Evolutionary conservation across 2,888 invertebrate species (phyloP).

Genomic region (Volucella zonaria): DNA sequence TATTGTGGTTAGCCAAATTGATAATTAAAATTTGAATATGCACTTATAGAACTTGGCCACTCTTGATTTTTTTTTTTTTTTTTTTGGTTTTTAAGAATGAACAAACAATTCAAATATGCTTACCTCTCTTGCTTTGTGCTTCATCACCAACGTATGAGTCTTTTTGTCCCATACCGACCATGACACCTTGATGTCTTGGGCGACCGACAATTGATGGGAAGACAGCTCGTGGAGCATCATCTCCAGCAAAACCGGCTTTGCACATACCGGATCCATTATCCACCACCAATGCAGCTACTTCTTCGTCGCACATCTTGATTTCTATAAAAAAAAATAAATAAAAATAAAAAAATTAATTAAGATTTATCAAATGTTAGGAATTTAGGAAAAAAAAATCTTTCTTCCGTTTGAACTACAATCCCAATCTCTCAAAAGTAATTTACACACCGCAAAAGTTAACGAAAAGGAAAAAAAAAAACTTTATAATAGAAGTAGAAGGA

Average conservation of each 20-base stretch:
- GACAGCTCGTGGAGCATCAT: slow-evolving; percentile 93
- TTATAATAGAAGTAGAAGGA: not conserved
- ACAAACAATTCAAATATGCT: slow-evolving; percentile 12
- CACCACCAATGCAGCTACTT: slow-evolving; percentile 95
- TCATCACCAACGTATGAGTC: slow-evolving; percentile 94
- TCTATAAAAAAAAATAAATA: slow-evolving; percentile 76
- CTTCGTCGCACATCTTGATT: slow-evolving; percentile 95
- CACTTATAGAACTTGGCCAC: not conserved
- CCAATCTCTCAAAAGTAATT: slow-evolving; percentile 31
- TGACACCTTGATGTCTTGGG: slow-evolving; percentile 93
- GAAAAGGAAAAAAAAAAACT: slow-evolving; percentile 2
- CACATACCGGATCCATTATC: slow-evolving; percentile 97
- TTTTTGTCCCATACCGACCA: slow-evolving; percentile 97
- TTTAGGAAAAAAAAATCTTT: slow-evolving; percentile 29
- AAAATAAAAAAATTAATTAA: slow-evolving; percentile 67
- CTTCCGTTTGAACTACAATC: slow-evolving; percentile 17
- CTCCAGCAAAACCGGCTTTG: slow-evolving; percentile 96
- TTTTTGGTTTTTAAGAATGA: not conserved
- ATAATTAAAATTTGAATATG: not conserved
- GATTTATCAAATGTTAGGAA: slow-evolving; percentile 37
- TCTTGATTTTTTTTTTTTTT: not conserved
- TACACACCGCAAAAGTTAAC: slow-evolving; percentile 2
- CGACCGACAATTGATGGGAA: slow-evolving; percentile 96
- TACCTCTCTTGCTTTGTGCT: slow-evolving; percentile 92
- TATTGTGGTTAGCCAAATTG: no score